A percentile compares a stretch with the other conserved stretches of the same genome.
phyloP scores from a whole-genome alignment of 1,140 invertebrate genomes.

The Eufriesea mexicana region DNA sequence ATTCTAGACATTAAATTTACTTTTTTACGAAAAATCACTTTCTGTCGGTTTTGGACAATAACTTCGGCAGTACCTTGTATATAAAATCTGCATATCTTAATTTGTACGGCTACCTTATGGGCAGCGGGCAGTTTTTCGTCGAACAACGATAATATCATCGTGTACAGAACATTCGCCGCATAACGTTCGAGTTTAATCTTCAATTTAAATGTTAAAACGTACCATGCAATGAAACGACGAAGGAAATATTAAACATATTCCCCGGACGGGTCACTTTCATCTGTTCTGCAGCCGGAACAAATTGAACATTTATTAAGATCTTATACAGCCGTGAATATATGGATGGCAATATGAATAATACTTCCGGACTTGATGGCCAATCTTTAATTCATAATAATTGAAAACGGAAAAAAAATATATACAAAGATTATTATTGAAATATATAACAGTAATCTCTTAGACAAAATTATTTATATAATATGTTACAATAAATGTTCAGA shows the following conservation, averaged over 20 bases:
- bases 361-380: not conserved
- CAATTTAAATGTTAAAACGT: conserved; percentile 3
- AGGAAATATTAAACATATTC: not conserved
- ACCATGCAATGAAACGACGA: not conserved
- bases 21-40: no score
- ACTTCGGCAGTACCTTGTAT: no score
- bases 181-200: not conserved
- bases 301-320: not conserved
- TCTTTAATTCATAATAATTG: not conserved
- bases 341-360: not conserved
- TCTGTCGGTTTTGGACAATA: no score
- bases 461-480: not conserved
- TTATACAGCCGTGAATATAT: not conserved
- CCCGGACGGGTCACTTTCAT: not conserved
- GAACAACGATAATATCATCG: not conserved
- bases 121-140: not conserved
- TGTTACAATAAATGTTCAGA: not conserved
- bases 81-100: conserved; percentile 15
- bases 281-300: not conserved
- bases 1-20: no score
- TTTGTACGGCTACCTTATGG: not conserved
- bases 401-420: not conserved
- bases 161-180: not conserved
- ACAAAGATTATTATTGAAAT: no score
- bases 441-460: not conserved